Base-by-base conservation (phyloP, 2,888 invertebrate species). In the Stomorhina lunata region DNA sequence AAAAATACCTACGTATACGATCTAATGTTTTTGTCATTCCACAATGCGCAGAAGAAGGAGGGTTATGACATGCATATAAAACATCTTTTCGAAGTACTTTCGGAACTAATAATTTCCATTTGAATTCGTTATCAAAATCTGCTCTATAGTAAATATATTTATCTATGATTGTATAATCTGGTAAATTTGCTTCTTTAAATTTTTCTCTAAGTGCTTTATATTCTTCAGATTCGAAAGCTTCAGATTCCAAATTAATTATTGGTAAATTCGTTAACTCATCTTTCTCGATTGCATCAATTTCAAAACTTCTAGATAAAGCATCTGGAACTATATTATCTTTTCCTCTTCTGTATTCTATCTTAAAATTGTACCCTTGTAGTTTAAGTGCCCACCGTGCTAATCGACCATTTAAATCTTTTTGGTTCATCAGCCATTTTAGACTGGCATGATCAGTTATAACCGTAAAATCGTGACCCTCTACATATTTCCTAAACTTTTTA, bases 1-100 rank as follows among this genome's bases (percentile, higher is more conserved):
- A 77, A 20, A 63, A 71, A 32, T 69, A 61, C 10, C 77, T n/a
- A 2, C 71, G 6, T 27, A 78, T 57, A 1, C 48, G 15, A 5
- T 65, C 65, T 2, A 65, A 45, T 1, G 65, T 71, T 43, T 71
- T 78, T 0, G 34, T 57, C 4, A 78, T 57, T n/a, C 76, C 61
- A 25, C 20, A 12, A 43, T 61, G 61, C 1, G 40, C 40, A n/a
- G 61, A 40, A 2, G 43, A 27, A 9, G 69, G 55, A 1, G 9
- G 6, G 29, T 61, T 22, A 37, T 72, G 72, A 7, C 34, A 10
- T 5, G 48, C 12, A 3, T 17, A 17, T n/a, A 72, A 10, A 61
- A 72, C 45, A 2, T 32, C 17, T 4, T 45, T n/a, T 4, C 37
- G n/a, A 0, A 72, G 25, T 0, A 37, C 50, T 6, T 6, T 10